Percentiles rank a stretch among this genome's conserved stretches.
Evolutionary conservation across 2,888 invertebrate genomes (phyloP).

Genomic region (Tachina lurida): DNA sequence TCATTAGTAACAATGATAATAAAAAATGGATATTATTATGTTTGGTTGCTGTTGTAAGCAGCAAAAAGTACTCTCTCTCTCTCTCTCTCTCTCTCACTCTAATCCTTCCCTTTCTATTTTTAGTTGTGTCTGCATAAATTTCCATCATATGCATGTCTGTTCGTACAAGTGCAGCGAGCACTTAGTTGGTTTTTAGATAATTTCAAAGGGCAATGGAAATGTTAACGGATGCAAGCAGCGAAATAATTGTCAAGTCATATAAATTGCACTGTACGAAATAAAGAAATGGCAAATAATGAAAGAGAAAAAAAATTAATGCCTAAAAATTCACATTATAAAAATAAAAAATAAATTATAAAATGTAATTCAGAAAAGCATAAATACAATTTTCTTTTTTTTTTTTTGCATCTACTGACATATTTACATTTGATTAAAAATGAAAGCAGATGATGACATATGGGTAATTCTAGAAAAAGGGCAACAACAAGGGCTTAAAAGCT

Average conservation of each 20-base stretch:
- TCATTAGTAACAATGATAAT: conserved; percentile 19
- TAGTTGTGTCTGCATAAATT: conserved; percentile 7
- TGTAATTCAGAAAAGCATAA: conserved; percentile 16
- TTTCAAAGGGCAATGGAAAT: conserved; percentile 61
- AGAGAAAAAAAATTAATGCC: conserved; percentile 14
- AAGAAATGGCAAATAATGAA: conserved; percentile 36
- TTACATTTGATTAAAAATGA: conserved; percentile 4
- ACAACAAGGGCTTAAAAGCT: too few relatives aligned
- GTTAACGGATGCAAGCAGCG: conserved; percentile 68
- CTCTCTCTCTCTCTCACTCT: too few relatives aligned
- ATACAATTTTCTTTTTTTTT: neutral
- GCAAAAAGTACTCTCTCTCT: neutral
- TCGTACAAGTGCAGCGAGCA: neutral
- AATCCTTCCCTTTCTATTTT: conserved; percentile 2
- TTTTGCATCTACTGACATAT: neutral
- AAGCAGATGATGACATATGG: neutral
- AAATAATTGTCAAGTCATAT: conserved; percentile 66
- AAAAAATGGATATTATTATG: neutral
- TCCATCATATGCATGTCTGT: neutral
- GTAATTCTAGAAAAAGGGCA: too few relatives aligned
- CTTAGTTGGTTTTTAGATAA: conserved; percentile 39
- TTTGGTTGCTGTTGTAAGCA: neutral
- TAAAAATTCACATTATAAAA: conserved; percentile 10
- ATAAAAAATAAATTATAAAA: conserved; percentile 31
- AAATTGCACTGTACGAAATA: conserved; percentile 51